Evolutionary conservation across 2,888 invertebrate genomes (phyloP).

Genomic region (Hydrotaea diabolus): DNA sequence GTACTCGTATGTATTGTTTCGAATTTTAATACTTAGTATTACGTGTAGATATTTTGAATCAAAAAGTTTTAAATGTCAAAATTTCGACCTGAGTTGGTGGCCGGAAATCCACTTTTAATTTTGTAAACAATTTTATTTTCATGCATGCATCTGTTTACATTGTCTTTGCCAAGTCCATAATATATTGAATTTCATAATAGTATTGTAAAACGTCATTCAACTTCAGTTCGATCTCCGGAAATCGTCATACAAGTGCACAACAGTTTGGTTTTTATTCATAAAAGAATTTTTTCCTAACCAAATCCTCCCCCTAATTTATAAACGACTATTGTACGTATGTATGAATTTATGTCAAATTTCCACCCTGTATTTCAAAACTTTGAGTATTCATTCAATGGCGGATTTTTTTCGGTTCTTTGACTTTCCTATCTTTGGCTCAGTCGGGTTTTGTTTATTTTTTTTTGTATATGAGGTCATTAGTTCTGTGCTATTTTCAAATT

Average conservation of each 20-base stretch:
- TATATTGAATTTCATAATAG: no score
- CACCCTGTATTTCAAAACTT: background rate
- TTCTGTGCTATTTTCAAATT: constrained; percentile 31
- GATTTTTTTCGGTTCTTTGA: background rate
- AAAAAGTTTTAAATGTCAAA: no score
- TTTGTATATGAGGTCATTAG: constrained; percentile 57
- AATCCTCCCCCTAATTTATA: background rate
- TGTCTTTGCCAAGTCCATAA: no score
- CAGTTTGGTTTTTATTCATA: background rate
- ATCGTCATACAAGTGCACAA: background rate
- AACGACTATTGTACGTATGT: background rate
- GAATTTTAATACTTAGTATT: constrained; percentile 3
- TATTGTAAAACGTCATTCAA: background rate
- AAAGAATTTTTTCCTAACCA: background rate
- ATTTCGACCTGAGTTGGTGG: no score
- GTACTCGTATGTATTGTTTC: background rate
- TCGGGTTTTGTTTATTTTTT: background rate
- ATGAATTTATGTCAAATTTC: background rate
- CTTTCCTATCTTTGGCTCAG: background rate
- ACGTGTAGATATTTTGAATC: no score
- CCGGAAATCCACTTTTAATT: no score
- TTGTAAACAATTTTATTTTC: no score
- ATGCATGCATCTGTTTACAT: no score
- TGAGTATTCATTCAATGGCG: background rate
- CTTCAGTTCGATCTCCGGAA: background rate